Base-by-base conservation (phyloP, 1,140 invertebrate genomes). In the Lamellibrachia luymesi region DNA sequence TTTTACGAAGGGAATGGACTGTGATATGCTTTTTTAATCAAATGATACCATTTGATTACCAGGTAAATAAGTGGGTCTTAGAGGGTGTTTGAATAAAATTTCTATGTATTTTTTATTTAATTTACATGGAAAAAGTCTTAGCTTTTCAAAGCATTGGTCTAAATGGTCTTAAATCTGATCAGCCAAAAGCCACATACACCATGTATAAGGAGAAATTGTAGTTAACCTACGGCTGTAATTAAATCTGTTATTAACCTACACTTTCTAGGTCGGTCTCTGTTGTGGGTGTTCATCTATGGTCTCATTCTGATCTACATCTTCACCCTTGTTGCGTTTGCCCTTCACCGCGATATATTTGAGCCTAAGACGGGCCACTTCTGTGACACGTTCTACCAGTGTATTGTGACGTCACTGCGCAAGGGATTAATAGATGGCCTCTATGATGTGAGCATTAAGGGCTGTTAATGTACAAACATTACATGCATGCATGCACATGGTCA, bases 361-460 rank as follows among this genome's bases (percentile, higher is more conserved):
- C 95, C 95, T 2, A 94, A 94, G 13, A 94, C 95, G 80, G 95
- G 95, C 92, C 92, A 95, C 92, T 96, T 95, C 93, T 96, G 96
- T 94, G 93, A 94, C 50, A 95, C 95, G 0, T 93, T 96, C 38
- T 96, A 95, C 94, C 94, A 96, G 93, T 96, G 96, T 93, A 95
- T 95, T 0, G 94, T 96, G 38, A 96, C 95, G n/a, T 95, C 96
- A 49, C 95, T 96, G 90, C 93, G 95, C 92, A 95, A 95, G 92
- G 96, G 96, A 49, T 95, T 96, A 50, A 96, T 96, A 38, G 95
- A 95, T 27, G 96, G 95, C 93, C 95, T 96, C 94, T 96, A 95
- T 94, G 95, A 96, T 95, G 96, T 96, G 93, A 94, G 94, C 50
- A 91, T 80, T 8, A 2, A 22, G 64, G 2, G 17, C 10, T 8